phyloP scores from a whole-genome alignment of 1,140 invertebrate genomes.

The Trichonephila clavipes region DNA sequence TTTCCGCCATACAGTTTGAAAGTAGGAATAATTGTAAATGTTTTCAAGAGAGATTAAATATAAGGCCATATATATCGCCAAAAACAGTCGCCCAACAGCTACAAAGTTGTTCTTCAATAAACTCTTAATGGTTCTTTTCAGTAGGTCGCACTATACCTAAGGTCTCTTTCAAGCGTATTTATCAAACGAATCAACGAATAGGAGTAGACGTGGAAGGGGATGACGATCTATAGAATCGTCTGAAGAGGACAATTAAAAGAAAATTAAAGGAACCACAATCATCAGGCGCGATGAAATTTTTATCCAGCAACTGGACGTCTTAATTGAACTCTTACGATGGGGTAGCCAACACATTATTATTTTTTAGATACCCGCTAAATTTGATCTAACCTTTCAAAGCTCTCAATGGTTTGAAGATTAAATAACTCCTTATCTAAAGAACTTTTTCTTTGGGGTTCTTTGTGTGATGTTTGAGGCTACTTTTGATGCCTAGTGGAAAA shows the following conservation, averaged over 20 bases:
- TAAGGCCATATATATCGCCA: not conserved
- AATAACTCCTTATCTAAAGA: not conserved
- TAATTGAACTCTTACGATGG: not conserved
- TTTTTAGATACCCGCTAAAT: not conserved
- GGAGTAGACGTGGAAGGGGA: not conserved
- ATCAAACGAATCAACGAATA: not conserved
- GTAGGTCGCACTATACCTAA: not conserved
- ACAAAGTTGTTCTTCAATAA: not conserved
- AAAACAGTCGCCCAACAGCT: not conserved
- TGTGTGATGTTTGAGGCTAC: too few species aligned
- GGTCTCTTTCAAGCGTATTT: not conserved
- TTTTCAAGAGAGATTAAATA: too few species aligned
- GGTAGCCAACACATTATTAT: not conserved
- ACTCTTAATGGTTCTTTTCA: not conserved
- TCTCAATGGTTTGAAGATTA: not conserved
- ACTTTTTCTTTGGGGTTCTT: not conserved
- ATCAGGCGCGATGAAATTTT: not conserved
- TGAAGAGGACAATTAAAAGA: constrained; percentile 47
- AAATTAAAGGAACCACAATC: constrained; percentile 2
- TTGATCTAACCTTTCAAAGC: not conserved
- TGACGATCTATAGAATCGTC: not conserved
- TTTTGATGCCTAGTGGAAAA: too few species aligned
- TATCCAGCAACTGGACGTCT: not conserved
- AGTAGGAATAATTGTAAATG: too few species aligned
- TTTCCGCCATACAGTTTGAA: too few species aligned